Evolutionary conservation across 2,797 vertebrate genomes (phyloP).

Genomic region (Aplochiton taeniatus): DNA sequence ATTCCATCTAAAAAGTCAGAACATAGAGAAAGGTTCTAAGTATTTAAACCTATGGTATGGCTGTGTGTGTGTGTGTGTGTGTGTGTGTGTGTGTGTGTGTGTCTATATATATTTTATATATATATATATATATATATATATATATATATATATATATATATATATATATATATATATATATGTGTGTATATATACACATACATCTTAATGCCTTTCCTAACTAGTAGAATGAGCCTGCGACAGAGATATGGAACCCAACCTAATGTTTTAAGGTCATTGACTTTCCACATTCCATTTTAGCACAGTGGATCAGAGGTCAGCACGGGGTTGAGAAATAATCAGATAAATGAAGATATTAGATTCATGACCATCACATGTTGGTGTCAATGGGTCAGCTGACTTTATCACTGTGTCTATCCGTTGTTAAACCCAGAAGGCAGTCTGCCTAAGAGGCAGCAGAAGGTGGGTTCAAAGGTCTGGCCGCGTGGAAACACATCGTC

Average conservation of each 20-base stretch:
- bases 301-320: too few relatives aligned
- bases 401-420: slow-evolving; percentile 18
- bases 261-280: too few relatives aligned
- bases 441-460: slow-evolving; percentile 24
- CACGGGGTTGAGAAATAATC: too few relatives aligned
- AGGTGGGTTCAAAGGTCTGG: slow-evolving; percentile 41
- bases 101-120: too few relatives aligned
- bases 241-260: too few relatives aligned
- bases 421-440: background rate
- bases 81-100: too few relatives aligned
- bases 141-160: background rate
- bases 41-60: background rate
- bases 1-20: background rate
- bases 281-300: too few relatives aligned
- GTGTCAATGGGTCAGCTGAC: slow-evolving; percentile 1
- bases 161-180: background rate
- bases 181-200: too few relatives aligned
- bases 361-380: background rate
- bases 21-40: background rate
- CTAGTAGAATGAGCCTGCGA: too few relatives aligned
- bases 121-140: background rate
- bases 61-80: background rate
- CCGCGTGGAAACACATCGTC: slow-evolving; percentile 28
- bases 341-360: background rate
- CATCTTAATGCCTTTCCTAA: too few relatives aligned